Evolutionary conservation across 2,113 vertebrate species (phyloP), one percentile per base, ranked within the genome.

Genomic region (Neogobius melanostomus): DNA sequence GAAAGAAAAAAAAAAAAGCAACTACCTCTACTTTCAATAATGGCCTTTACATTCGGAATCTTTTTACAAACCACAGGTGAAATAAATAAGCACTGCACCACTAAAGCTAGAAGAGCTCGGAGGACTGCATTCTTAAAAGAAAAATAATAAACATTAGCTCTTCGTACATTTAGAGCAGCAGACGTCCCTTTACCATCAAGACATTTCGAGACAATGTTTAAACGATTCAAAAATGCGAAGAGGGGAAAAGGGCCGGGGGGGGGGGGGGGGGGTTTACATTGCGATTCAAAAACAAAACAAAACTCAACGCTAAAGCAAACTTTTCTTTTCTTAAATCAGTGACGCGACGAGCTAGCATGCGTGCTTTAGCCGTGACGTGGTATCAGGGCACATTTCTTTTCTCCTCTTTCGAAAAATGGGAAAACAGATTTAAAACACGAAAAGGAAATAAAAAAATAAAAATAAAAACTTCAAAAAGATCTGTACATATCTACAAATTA

Each of bases 401-500:
- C 93, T 82, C 79, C 74, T 94, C 93, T 92, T 88, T 93, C 71
- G 84, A 80, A 89, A 88, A 91, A 91, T 91, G 91, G 88, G 91
- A 76, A 74, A 64, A 91, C 88, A 93, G 91, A 36, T 36, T 36
- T 36, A 36, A 91, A 91, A 90, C 72, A 50, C 14, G 68, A n/a
- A 85, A 74, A 51, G 54, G 47, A 66, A 88, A 87, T 74, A 86
- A 71, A 72, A 85, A 76, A 82, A 75, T 66, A 81, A 90, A 80
- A 47, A 77, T 75, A 85, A 83, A 88, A 90, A 78, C 72, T 71
- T 68, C 21, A 21, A 74, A 86, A 82, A 54, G 74, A 81, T 94
- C 93, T 96, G 94, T 90, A 96, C 95, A 95, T 95, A 96, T 98
- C 94, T 97, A 99, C 94, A 94, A 93, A 95, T 97, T 98, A 99